Conservation (phyloP, 2,888 invertebrate genomes). For the Ophion costatus region DNA sequence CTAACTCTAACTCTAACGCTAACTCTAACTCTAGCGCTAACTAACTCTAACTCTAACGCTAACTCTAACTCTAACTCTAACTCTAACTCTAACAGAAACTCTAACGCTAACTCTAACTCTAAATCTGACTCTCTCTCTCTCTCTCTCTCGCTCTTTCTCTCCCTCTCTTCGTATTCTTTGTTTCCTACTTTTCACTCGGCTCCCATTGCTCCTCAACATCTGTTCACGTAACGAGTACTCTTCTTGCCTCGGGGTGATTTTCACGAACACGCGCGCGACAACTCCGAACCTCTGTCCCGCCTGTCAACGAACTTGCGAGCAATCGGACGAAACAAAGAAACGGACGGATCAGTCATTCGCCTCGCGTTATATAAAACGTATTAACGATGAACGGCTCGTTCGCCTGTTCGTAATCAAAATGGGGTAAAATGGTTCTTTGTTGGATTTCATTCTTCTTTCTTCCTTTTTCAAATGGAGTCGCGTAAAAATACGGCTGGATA, state of each 20-base stretch:
- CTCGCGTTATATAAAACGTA: background rate
- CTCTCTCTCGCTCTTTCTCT: background rate
- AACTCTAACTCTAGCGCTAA: too few species aligned
- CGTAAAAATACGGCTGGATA: too few species aligned
- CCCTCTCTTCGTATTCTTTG: background rate
- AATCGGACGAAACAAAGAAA: conserved; percentile 3
- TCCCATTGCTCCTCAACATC: conserved; percentile 45
- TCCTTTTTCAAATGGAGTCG: too few species aligned
- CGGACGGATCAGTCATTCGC: background rate
- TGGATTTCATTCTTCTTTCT: background rate
- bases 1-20: too few species aligned
- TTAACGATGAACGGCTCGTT: background rate
- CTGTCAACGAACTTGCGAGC: conserved; percentile 16
- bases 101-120: too few species aligned
- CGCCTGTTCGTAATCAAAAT: background rate
- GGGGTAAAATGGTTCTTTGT: background rate
- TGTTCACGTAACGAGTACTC: conserved; percentile 36
- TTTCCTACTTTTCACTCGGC: conserved; percentile 17
- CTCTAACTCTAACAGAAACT: too few species aligned
- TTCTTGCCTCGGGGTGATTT: conserved; percentile 24
- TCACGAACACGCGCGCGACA: background rate
- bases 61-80: too few species aligned
- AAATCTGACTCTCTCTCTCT: too few species aligned
- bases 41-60: too few species aligned
- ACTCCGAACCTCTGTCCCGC: background rate